phyloP scores from a whole-genome alignment of 2,113 vertebrate genomes.

The Papio anubis region DNA sequence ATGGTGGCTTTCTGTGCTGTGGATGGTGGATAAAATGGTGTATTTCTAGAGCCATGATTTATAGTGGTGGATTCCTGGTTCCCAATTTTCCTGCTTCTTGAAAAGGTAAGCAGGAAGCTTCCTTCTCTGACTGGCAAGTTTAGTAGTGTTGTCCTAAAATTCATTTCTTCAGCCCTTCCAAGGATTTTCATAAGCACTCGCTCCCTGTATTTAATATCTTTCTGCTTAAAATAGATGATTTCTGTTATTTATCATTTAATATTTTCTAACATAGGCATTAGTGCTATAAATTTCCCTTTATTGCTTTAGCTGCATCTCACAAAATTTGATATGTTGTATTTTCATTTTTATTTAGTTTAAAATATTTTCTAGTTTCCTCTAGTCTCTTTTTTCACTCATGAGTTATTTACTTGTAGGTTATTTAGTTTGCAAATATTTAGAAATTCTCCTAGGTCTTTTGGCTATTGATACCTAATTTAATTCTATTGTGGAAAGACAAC shows the following conservation, averaged over 20 bases:
- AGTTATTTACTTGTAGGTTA: neutral
- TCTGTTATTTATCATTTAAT: neutral
- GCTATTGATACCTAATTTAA: neutral
- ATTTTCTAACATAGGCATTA: neutral
- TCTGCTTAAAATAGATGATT: neutral
- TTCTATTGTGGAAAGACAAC: neutral
- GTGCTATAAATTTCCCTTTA: neutral
- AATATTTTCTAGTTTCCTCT: neutral
- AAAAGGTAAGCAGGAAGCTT: neutral
- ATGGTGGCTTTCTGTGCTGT: neutral
- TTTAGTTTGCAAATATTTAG: neutral
- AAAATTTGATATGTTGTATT: neutral
- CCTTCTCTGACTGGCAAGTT: neutral
- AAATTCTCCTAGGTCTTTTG: neutral
- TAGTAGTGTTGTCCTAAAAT: neutral
- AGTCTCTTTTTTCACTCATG: neutral
- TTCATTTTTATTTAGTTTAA: neutral
- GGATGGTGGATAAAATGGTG: neutral
- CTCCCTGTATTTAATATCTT: neutral
- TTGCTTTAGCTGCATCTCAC: neutral
- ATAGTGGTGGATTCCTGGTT: neutral
- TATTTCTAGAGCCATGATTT: neutral
- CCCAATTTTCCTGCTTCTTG: neutral
- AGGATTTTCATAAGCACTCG: neutral
- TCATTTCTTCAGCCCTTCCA: neutral